Base-by-base conservation (phyloP, 2,797 vertebrate species). In the Sebastes alutus region DNA sequence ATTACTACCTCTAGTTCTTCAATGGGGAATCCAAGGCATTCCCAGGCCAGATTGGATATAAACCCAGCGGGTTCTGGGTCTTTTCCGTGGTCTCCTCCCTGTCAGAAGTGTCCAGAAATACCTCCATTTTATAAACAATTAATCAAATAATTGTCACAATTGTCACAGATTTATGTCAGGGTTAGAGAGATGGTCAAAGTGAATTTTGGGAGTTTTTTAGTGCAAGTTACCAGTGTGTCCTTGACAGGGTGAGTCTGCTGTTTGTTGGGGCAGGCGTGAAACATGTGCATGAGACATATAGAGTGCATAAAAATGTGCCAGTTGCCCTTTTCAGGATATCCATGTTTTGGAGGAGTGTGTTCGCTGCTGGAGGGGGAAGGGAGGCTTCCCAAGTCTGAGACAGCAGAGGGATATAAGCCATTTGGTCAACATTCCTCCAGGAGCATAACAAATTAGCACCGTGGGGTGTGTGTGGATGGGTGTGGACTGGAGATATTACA, bases 381-480 rank as follows among this genome's bases (percentile, higher is more conserved):
- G 87, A 20, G 65, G 68, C 71, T 78, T 18, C 60, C 32, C 8
- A 11, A 27, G 87, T 79, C 79, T 4, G 72, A 88, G 90, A 93
- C 91, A 87, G 89, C 78, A 82, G 82, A 87, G 84, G 88, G 91
- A 89, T 93, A 64, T 85, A 87, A 92, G 88, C 92, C 91, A 93
- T 94, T 95, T 94, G 92, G 91, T 93, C 92, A 92, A 90, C 93
- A 93, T 95, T 94, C 93, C 93, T 78, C 74, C 80, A 72, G 83
- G 78, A 93, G 88, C 91, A 90, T 90, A 94, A 88, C 93, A 91
- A 89, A 94, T 88, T 73, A 90, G 80, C 75, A 66, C 66, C 30
- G 66, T 83, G 77, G 75, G 29, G 68, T 80, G 68, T 63, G 87
- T 82, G 81, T 38, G 35, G 12, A 70, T 27, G 38, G 69, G 33